phyloP scores from a whole-genome alignment of 2,888 invertebrate genomes.

The Nomada goodeniana region DNA sequence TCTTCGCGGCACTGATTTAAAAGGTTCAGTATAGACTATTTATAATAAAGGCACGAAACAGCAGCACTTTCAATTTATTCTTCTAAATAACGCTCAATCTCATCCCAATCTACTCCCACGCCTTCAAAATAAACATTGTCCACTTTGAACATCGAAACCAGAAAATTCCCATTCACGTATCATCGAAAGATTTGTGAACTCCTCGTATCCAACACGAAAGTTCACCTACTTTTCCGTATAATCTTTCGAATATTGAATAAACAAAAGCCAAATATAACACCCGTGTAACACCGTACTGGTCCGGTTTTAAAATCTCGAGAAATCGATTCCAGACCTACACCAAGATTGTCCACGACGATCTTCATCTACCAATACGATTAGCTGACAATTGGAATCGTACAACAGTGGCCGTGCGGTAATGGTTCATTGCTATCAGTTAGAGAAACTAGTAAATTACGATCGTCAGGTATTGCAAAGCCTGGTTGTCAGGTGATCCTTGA shows the following conservation, averaged over 20 bases:
- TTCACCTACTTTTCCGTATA: background rate
- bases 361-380: conserved; percentile 3
- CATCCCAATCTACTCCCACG: background rate
- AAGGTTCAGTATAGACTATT: conserved; percentile 2
- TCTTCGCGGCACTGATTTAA: background rate
- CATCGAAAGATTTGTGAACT: background rate
- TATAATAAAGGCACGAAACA: background rate
- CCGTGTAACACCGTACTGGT: background rate
- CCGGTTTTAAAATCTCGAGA: background rate
- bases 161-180: conserved; percentile 4
- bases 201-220: background rate
- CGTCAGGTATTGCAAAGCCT: conserved; percentile 23
- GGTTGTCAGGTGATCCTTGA: conserved; percentile 53
- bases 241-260: background rate
- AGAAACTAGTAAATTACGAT: conserved; percentile 24
- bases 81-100: background rate
- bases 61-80: background rate
- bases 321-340: background rate
- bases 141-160: background rate
- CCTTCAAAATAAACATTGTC: background rate
- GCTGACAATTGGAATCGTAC: background rate
- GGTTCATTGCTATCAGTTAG: background rate
- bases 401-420: background rate
- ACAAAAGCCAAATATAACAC: background rate
- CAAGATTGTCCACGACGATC: background rate